Percentiles rank a stretch among this genome's conserved stretches.
Conservation (phyloP, 2,113 vertebrate species). For the Oreochromis tanganicae region DNA sequence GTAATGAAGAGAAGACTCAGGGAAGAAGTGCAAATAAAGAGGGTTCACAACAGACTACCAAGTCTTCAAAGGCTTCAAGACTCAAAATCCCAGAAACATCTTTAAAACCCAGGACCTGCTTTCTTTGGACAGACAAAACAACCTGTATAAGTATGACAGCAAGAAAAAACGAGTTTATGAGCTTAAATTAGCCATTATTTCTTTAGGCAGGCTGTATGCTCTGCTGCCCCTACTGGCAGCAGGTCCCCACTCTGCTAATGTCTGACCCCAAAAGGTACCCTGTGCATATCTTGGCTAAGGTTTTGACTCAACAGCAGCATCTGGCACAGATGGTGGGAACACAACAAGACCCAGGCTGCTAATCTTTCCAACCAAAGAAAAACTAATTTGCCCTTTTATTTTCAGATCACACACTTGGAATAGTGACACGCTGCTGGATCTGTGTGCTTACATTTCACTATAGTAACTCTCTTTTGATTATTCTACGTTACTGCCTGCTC, state of each 20-base stretch:
- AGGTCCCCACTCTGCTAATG: background rate
- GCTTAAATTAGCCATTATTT: background rate
- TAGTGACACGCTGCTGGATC: background rate
- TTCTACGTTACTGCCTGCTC: background rate
- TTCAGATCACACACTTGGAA: background rate
- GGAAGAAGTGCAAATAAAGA: background rate
- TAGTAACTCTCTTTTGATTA: background rate
- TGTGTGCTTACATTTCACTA: background rate
- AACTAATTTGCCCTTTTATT: background rate
- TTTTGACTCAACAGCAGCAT: background rate
- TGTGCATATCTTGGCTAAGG: background rate
- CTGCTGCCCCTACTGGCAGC: conserved; percentile 13
- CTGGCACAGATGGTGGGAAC: background rate
- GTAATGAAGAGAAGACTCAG: background rate
- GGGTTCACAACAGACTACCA: background rate
- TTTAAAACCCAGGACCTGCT: background rate
- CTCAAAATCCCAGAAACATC: background rate
- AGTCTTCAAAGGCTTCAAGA: background rate
- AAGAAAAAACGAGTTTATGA: background rate
- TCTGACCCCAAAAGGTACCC: background rate
- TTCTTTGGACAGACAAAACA: background rate
- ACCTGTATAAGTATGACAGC: background rate
- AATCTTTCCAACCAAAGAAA: conserved; percentile 10
- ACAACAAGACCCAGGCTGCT: background rate
- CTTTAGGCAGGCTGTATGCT: background rate